A percentile compares a stretch with the other conserved stretches of the same genome.
These are phyloP conservation scores for Nothobranchius furzeri DNA, from an alignment of 2,113 vertebrate genomes.

Conservation along the genomic window DNA sequence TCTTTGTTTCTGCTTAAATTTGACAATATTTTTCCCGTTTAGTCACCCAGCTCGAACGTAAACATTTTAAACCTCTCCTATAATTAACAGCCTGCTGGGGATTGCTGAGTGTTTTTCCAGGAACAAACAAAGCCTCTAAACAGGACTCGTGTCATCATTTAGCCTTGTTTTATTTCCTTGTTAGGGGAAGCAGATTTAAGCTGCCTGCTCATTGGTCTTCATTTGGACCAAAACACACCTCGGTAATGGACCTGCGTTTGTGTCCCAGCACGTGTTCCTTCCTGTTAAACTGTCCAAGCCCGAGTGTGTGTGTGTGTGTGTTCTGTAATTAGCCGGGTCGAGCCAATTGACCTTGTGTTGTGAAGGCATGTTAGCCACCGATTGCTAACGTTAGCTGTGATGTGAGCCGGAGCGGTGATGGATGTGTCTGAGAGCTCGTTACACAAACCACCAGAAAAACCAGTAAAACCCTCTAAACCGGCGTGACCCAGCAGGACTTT, in stretches of 20 bases:
- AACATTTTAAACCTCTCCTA: too few relatives aligned
- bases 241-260: slow-evolving; percentile 77
- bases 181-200: slow-evolving; percentile 86
- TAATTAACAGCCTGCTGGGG: slow-evolving; percentile 5
- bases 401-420: slow-evolving; percentile 55
- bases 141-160: slow-evolving; percentile 89
- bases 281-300: not conserved
- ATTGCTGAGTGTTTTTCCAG: slow-evolving; percentile 26
- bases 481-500: slow-evolving; percentile 10
- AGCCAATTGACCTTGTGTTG: slow-evolving; percentile 63
- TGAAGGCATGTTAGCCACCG: slow-evolving; percentile 51
- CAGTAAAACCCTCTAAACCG: slow-evolving; percentile 15
- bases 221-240: slow-evolving; percentile 80
- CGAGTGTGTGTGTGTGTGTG: slow-evolving; percentile 13
- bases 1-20: too few relatives aligned
- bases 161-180: slow-evolving; percentile 85
- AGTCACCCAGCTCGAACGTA: too few relatives aligned
- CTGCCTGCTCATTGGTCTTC: slow-evolving; percentile 90
- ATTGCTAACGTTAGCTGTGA: slow-evolving; percentile 53
- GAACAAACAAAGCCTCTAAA: slow-evolving; percentile 51
- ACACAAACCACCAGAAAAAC: slow-evolving; percentile 41
- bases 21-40: too few relatives aligned
- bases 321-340: slow-evolving; percentile 64
- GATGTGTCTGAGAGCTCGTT: slow-evolving; percentile 54
- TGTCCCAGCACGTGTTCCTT: not conserved